These are phyloP conservation scores for Laupala kohalensis DNA, from an alignment of 1,140 invertebrate species.

Conservation along the genomic window DNA sequence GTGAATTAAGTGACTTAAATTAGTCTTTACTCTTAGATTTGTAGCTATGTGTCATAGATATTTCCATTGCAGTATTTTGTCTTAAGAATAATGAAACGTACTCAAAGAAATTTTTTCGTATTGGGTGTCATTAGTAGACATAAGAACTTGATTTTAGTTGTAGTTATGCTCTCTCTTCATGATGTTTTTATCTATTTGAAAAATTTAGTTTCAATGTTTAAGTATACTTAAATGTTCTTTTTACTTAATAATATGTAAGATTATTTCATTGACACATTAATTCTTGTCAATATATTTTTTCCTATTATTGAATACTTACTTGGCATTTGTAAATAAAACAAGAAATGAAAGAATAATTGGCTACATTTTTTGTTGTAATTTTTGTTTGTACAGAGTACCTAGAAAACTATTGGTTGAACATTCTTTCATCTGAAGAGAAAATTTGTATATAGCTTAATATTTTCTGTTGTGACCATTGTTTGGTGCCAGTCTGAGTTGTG, in stretches of 20 bases:
- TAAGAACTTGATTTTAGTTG: neutral
- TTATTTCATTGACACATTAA: neutral
- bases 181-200: neutral
- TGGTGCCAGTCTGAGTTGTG: neutral
- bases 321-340: too few species aligned
- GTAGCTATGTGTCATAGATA: neutral
- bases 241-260: neutral
- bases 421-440: too few species aligned
- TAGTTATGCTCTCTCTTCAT: neutral
- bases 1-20: neutral
- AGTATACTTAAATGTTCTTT: neutral
- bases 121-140: neutral
- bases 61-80: neutral
- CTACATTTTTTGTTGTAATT: neutral
- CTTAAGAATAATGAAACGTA: neutral
- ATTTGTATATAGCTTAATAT: neutral
- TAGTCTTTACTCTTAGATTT: neutral
- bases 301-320: neutral
- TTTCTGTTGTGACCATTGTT: neutral
- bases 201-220: neutral
- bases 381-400: too few species aligned
- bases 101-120: neutral
- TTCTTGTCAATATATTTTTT: neutral
- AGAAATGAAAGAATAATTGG: neutral
- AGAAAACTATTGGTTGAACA: too few species aligned